A percentile compares a stretch with the other conserved stretches of the same genome.
phyloP scores from a whole-genome alignment of 1,140 invertebrate species.

The Theocolax elegans region DNA sequence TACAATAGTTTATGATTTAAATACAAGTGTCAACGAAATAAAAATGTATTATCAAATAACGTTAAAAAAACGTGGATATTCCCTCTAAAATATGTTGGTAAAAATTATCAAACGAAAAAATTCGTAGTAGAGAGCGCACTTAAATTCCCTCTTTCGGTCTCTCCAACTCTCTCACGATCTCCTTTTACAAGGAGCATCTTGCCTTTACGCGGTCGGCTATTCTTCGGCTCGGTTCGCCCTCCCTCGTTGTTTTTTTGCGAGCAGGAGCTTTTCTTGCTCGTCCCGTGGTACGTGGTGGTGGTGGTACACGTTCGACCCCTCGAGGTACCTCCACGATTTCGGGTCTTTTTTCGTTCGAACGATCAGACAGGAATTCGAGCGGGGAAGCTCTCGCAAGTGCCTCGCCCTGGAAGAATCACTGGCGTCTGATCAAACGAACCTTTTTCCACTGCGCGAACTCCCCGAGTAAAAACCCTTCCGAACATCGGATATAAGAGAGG shows the following conservation, averaged over 20 bases:
- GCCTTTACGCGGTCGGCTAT: neutral
- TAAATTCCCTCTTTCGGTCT: no score
- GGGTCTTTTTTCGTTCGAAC: slow-evolving; percentile 44
- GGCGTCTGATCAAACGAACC: slow-evolving; percentile 33
- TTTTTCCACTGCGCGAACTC: slow-evolving; percentile 14
- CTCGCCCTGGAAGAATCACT: slow-evolving; percentile 46
- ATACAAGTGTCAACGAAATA: no score
- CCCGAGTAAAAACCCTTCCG: slow-evolving; percentile 27
- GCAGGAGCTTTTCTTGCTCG: slow-evolving; percentile 22
- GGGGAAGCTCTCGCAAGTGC: neutral
- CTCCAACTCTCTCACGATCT: neutral
- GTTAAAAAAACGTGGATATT: no score
- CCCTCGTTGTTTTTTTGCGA: neutral
- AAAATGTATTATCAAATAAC: no score
- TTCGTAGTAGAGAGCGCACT: no score
- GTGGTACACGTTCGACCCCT: neutral
- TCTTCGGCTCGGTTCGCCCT: neutral
- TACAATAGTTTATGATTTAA: no score
- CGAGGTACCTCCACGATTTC: neutral
- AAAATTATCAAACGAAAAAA: no score
- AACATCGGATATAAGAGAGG: slow-evolving; percentile 15
- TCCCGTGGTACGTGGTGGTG: neutral
- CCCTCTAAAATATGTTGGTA: no score
- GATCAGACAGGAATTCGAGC: slow-evolving; percentile 50
- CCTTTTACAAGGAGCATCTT: neutral